Conservation (phyloP, 2,888 invertebrate genomes). For the Macrophya annulata region DNA sequence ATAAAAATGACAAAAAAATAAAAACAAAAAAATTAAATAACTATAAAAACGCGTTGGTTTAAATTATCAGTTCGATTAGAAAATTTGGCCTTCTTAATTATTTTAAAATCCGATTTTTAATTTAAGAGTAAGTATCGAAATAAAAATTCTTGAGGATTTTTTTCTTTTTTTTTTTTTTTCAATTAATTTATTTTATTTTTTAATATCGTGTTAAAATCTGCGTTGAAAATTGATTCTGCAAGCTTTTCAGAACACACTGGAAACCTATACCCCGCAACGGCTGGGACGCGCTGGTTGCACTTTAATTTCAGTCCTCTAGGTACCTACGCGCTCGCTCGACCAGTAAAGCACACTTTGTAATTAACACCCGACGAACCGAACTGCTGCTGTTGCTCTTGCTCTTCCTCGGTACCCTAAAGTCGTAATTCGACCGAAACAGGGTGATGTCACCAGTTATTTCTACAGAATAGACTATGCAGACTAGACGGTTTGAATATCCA, state of each 20-base stretch:
- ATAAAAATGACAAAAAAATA: too few species aligned
- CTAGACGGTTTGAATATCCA: background rate
- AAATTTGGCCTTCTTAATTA: background rate
- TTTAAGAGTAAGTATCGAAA: background rate
- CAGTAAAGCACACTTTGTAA: slow-evolving; percentile 19
- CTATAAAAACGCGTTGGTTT: background rate
- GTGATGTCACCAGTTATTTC: slow-evolving; percentile 49
- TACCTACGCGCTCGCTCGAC: background rate
- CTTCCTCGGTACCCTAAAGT: background rate
- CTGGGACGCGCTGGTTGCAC: background rate
- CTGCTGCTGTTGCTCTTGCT: background rate
- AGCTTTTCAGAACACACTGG: background rate
- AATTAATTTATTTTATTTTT: background rate
- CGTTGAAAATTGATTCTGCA: background rate
- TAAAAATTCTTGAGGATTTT: too few species aligned
- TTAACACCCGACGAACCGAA: slow-evolving; percentile 28
- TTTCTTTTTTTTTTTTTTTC: too few species aligned
- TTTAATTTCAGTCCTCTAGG: background rate
- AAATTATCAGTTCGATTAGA: background rate
- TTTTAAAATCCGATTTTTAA: background rate
- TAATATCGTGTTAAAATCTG: background rate
- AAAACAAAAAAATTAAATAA: too few species aligned
- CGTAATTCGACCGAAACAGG: slow-evolving; percentile 50
- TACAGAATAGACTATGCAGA: background rate
- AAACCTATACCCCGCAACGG: background rate